Percentiles rank a stretch among this genome's conserved stretches.
These are phyloP conservation scores for Idaea straminata DNA, from an alignment of 2,888 invertebrate genomes.

Conservation along the genomic window DNA sequence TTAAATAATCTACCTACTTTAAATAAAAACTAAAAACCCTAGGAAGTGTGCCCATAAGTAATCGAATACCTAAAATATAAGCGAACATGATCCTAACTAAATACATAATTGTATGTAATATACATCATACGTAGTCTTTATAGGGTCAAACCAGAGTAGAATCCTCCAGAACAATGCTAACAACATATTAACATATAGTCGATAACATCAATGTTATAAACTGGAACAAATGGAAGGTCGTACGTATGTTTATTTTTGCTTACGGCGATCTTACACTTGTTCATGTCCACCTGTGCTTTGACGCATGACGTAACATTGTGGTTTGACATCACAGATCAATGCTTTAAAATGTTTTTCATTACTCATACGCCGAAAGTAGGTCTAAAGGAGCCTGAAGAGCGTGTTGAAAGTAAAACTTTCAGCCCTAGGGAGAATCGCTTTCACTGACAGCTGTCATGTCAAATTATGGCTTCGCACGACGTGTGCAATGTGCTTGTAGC, in stretches of 20 bases:
- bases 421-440: too few species aligned
- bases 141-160: conserved; percentile 54
- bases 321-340: neutral
- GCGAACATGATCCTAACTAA: too few species aligned
- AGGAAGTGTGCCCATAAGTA: too few species aligned
- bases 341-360: neutral
- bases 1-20: too few species aligned
- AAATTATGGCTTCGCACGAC: too few species aligned
- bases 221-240: conserved; percentile 66
- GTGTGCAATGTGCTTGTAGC: too few species aligned
- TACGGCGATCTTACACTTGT: neutral
- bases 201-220: conserved; percentile 58
- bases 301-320: neutral
- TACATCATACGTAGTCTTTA: conserved; percentile 37
- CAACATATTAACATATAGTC: conserved; percentile 72
- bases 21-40: too few species aligned
- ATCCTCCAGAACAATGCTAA: conserved; percentile 74
- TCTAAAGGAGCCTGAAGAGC: too few species aligned
- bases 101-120: conserved; percentile 12
- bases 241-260: conserved; percentile 23
- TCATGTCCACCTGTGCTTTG: neutral
- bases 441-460: too few species aligned
- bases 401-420: too few species aligned
- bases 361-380: too few species aligned
- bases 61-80: too few species aligned